phyloP scores from a whole-genome alignment of 2,113 vertebrate genomes.

The Tauraco erythrolophus region DNA sequence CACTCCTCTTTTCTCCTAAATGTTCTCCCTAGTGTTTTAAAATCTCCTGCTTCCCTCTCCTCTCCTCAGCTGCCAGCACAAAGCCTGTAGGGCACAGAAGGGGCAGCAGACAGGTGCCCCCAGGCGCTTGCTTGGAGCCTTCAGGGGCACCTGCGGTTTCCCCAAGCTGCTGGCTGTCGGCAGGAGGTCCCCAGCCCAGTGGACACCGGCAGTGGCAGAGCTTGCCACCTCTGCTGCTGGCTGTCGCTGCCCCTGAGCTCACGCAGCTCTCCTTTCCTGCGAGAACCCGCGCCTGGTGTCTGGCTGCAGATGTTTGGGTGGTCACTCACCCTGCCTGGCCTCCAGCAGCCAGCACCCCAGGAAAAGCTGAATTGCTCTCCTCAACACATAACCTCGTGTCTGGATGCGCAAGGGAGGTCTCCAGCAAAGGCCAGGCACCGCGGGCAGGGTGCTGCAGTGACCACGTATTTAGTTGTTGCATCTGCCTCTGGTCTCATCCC shows the following conservation, averaged over 20 bases:
- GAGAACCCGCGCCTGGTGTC: background rate
- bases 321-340: background rate
- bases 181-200: background rate
- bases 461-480: background rate
- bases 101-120: background rate
- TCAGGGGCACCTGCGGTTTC: background rate
- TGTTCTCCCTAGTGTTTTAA: background rate
- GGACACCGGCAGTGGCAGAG: background rate
- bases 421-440: background rate
- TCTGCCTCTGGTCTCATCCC: slow-evolving; percentile 32
- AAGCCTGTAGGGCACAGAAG: background rate
- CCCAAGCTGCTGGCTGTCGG: background rate
- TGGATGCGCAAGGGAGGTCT: background rate
- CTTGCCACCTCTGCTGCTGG: background rate
- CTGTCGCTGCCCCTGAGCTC: accelerated
- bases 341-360: background rate
- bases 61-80: background rate
- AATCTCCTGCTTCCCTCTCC: background rate
- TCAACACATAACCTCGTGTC: background rate
- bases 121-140: background rate
- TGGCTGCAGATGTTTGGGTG: background rate
- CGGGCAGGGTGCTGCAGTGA: background rate
- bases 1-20: background rate
- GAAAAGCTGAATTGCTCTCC: background rate
- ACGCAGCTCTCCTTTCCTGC: background rate